Conservation (phyloP, 2,888 invertebrate species). For the Cephus sareptanus region DNA sequence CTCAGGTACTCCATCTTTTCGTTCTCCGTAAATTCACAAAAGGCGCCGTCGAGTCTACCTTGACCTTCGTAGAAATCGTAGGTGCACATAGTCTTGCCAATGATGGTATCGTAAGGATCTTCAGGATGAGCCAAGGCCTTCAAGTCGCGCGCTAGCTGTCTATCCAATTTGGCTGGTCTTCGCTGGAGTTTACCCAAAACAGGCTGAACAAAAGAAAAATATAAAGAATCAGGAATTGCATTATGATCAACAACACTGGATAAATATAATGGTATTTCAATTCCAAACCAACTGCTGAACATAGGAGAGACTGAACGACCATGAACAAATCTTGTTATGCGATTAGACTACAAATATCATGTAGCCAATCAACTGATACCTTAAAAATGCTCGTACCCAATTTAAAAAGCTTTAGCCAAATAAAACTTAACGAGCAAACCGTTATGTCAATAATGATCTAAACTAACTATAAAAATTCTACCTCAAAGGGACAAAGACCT, state of each 20-base stretch:
- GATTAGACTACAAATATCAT: not conserved
- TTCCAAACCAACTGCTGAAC: too few relatives aligned
- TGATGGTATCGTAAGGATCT: conserved; percentile 87
- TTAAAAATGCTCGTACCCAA: not conserved
- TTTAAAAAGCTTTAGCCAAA: not conserved
- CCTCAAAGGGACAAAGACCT: not conserved
- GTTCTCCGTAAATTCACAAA: conserved; percentile 91
- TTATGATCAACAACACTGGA: not conserved
- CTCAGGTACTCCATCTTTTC: conserved; percentile 92
- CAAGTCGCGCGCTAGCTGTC: conserved; percentile 82
- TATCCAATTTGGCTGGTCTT: conserved; percentile 87
- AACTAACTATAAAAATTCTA: not conserved
- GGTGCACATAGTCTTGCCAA: conserved; percentile 95
- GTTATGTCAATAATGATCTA: not conserved
- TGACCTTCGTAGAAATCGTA: conserved; percentile 99
- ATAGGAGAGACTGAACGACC: not conserved
- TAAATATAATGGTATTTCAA: not conserved
- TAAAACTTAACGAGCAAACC: not conserved
- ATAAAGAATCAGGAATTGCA: not conserved
- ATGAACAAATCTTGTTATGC: not conserved
- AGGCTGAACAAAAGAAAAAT: conserved; percentile 70
- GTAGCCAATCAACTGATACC: not conserved
- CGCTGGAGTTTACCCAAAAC: conserved; percentile 85
- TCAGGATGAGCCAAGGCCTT: conserved; percentile 76
- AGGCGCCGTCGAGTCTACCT: conserved; percentile 94